Base-by-base conservation (phyloP, 2,797 vertebrate genomes). In the Borostomias antarcticus region DNA sequence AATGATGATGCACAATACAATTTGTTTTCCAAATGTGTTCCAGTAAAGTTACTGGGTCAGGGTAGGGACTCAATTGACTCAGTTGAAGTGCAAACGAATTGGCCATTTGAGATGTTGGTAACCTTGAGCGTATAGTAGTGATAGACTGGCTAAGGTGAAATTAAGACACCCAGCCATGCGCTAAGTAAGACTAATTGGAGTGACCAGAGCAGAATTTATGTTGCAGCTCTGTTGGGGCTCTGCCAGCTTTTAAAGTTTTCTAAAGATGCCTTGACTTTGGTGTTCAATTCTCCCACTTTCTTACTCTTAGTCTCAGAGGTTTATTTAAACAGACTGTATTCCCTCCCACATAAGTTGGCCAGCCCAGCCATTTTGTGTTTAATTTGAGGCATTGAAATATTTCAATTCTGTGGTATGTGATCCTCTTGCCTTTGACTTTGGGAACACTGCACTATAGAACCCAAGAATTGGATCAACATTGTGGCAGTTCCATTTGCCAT, bases 11-110 rank as follows among this genome's bases (percentile, higher is more conserved):
- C 33, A 17, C 19, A 25, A 25, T 15, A 29, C 9, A 32, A 23
- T 35, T 21, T 30, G 17, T 64, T 60, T 17, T 56, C 7, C 56
- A 17, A 35, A 33, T 11, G 53, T 28, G n/a, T 25, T 28, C 4
- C 2, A 29, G 17, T 10, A 32, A 61, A 67, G 17, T 26, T 2
- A 6, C 45, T 52, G 26, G 52, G 19, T 50, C 32, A 47, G 28
- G 50, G 11, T 58, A 23, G 58, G 63, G 54, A 63, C 45, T 59
- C 51, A 32, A 69, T 62, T 43, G 51, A 43, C 30, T n/a, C n/a
- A n/a, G n/a, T n/a, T n/a, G n/a, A 64, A 63, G 54, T 65, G 28
- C 62, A 67, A 69, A 65, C 52, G 43, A 65, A 67, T 63, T 25
- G 40, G 19, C 28, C 47, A 7, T 40, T 63, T 13, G 40, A 33